Conservation (phyloP, 2,888 invertebrate species). For the Spatulosminthurus flaviceps region DNA sequence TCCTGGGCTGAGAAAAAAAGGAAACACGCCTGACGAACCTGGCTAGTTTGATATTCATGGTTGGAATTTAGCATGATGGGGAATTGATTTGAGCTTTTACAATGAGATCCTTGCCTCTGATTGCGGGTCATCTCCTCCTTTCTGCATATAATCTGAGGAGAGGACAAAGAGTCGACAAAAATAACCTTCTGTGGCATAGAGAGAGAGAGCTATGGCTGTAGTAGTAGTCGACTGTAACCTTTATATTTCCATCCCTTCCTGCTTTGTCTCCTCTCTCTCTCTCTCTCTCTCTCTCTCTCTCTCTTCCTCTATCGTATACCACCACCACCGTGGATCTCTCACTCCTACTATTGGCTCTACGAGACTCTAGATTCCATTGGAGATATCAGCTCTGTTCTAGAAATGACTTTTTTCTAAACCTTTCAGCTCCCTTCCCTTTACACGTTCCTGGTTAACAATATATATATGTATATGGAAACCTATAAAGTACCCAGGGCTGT, state of each 20-base stretch:
- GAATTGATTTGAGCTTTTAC: slow-evolving; percentile 48
- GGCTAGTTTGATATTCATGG: slow-evolving; percentile 56
- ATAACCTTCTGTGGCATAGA: slow-evolving; percentile 7
- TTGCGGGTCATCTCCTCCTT: slow-evolving; percentile 9
- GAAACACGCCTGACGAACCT: slow-evolving; percentile 58
- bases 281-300: slow-evolving; percentile 24
- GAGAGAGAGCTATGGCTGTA: too few species aligned
- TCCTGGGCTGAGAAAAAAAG: slow-evolving; percentile 36
- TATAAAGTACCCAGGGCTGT: too few species aligned
- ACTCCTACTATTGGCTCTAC: too few species aligned
- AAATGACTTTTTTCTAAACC: too few species aligned
- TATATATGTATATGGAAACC: too few species aligned
- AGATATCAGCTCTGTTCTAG: too few species aligned
- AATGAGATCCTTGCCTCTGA: slow-evolving; percentile 34
- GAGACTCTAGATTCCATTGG: too few species aligned
- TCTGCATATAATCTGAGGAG: background rate
- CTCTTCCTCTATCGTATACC: background rate
- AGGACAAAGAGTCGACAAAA: background rate
- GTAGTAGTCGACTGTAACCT: background rate
- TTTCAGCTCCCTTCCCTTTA: too few species aligned
- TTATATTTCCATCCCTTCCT: background rate
- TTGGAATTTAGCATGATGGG: slow-evolving; percentile 47
- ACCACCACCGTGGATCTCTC: too few species aligned
- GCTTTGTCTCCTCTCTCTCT: slow-evolving; percentile 14
- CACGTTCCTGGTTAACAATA: too few species aligned